Evolutionary conservation across 1,140 invertebrate genomes (phyloP).

Genomic region (Danaus melanippus): DNA sequence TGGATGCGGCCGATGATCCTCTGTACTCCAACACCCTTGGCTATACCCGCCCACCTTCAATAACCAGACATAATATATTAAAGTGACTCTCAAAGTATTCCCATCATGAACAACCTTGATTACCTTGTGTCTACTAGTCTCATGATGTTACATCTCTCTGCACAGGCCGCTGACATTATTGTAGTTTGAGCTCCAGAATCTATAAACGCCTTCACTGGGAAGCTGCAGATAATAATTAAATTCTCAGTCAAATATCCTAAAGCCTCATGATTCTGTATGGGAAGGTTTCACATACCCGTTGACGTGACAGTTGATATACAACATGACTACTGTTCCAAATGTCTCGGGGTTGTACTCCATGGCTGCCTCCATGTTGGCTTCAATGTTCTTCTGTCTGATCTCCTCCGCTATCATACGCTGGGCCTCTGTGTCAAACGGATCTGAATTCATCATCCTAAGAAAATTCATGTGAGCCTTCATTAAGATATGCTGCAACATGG

Average conservation of each 20-base stretch:
- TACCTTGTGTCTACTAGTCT: slow-evolving; percentile 88
- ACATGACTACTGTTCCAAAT: slow-evolving; percentile 97
- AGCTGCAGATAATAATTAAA: slow-evolving; percentile 40
- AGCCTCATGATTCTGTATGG: neutral
- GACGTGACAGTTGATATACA: slow-evolving; percentile 96
- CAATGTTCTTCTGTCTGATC: slow-evolving; percentile 96
- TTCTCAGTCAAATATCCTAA: slow-evolving; percentile 1
- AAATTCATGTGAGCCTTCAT: neutral
- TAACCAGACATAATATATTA: slow-evolving; percentile 3
- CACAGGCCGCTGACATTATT: slow-evolving; percentile 94
- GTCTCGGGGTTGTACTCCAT: slow-evolving; percentile 99
- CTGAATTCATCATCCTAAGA: slow-evolving; percentile 87
- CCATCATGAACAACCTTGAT: neutral
- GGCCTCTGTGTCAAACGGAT: slow-evolving; percentile 96
- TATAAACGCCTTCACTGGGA: slow-evolving; percentile 97
- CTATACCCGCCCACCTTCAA: slow-evolving; percentile 91
- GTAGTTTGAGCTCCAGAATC: slow-evolving; percentile 96
- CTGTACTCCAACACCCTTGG: slow-evolving; percentile 97
- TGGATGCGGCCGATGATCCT: slow-evolving; percentile 96
- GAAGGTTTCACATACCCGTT: slow-evolving; percentile 78
- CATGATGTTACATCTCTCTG: slow-evolving; percentile 96
- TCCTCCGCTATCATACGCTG: slow-evolving; percentile 96
- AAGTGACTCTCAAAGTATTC: too few species aligned
- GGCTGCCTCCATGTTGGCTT: slow-evolving; percentile 98
- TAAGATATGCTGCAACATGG: too few species aligned